These are phyloP conservation scores for Calameuta idolon DNA, from an alignment of 2,888 invertebrate genomes.

Conservation along the genomic window DNA sequence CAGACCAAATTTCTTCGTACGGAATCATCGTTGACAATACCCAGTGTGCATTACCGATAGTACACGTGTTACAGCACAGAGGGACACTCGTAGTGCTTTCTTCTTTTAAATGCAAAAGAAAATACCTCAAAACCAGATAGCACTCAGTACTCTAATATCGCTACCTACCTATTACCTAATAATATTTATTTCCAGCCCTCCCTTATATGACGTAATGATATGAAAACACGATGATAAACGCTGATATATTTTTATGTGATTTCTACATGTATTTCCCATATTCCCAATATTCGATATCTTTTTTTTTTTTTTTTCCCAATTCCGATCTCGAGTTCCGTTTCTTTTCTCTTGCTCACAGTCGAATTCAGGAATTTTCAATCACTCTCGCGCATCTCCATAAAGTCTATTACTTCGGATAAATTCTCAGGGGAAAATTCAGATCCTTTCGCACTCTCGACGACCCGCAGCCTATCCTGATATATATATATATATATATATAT, in stretches of 20 bases:
- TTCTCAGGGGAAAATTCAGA: background rate
- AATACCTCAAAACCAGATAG: background rate
- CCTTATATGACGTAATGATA: constrained; percentile 50
- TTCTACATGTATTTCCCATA: background rate
- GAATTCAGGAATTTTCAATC: too few relatives aligned
- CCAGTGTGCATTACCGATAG: background rate
- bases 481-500: background rate
- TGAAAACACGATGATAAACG: constrained; percentile 56
- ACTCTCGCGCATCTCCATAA: too few relatives aligned
- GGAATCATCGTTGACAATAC: background rate
- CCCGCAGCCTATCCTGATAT: background rate
- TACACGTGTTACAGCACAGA: background rate
- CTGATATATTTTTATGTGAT: constrained; percentile 16
- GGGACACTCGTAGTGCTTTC: background rate
- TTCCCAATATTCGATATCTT: background rate
- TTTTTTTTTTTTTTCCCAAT: constrained; percentile 11
- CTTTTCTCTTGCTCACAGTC: background rate
- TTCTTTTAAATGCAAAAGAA: background rate
- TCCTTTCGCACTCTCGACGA: background rate
- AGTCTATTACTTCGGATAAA: too few relatives aligned
- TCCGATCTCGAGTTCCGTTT: constrained; percentile 4
- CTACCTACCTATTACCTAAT: constrained; percentile 33
- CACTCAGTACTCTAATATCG: background rate
- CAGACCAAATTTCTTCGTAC: background rate
- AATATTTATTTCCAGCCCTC: constrained; percentile 36